A percentile compares a stretch with the other conserved stretches of the same genome.
These are phyloP conservation scores for Microplitis mediator DNA, from an alignment of 1,140 invertebrate genomes.

Conservation along the genomic window DNA sequence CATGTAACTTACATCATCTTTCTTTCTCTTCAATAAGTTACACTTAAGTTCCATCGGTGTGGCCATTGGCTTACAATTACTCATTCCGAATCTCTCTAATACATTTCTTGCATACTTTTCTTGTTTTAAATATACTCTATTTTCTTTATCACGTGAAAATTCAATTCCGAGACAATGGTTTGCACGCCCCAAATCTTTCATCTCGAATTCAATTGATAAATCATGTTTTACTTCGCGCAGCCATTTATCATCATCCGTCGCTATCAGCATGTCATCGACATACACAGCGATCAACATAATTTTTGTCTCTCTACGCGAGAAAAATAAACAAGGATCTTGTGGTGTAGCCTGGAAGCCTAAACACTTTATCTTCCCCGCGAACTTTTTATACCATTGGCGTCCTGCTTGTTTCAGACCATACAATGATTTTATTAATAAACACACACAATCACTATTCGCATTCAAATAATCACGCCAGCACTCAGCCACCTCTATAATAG, in stretches of 20 bases:
- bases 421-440: conserved; percentile 35
- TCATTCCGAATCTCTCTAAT: conserved; percentile 35
- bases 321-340: conserved; percentile 38
- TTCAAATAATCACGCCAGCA: conserved; percentile 10
- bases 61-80: conserved; percentile 30
- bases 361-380: background rate
- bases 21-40: conserved; percentile 11
- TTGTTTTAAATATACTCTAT: conserved; percentile 26
- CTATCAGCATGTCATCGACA: conserved; percentile 41
- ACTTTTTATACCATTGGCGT: too few relatives aligned
- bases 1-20: conserved; percentile 17
- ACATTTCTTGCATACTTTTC: conserved; percentile 29
- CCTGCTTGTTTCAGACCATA: conserved; percentile 47
- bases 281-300: conserved; percentile 33
- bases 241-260: background rate
- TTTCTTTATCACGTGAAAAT: conserved; percentile 18
- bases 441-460: conserved; percentile 27
- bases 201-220: conserved; percentile 29
- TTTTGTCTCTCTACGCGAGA: background rate
- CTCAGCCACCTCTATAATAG: conserved; percentile 12
- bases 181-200: too few relatives aligned
- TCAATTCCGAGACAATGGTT: too few relatives aligned
- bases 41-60: conserved; percentile 31
- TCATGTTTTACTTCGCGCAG: conserved; percentile 14
- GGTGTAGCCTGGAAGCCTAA: conserved; percentile 24